A percentile compares a stretch with the other conserved stretches of the same genome.
Conservation (phyloP, 1,140 invertebrate species). For the Psilanteris sp. region DNA sequence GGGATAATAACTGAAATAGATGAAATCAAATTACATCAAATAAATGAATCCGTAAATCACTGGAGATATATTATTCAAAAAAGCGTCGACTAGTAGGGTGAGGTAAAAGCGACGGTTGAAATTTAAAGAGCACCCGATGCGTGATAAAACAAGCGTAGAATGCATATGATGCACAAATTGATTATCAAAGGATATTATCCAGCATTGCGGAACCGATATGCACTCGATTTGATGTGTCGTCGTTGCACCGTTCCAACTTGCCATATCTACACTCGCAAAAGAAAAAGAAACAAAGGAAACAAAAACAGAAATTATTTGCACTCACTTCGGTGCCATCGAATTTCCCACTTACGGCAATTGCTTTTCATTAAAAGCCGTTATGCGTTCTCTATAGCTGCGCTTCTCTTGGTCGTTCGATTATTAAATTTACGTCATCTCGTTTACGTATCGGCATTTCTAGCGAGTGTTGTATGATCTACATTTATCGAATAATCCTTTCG, state of each 20-base stretch:
- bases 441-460: constrained; percentile 58
- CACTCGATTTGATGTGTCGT: constrained; percentile 76
- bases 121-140: constrained; percentile 64
- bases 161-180: constrained; percentile 74
- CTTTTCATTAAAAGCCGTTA: constrained; percentile 74
- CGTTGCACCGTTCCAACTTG: constrained; percentile 63
- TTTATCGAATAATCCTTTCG: constrained; percentile 59
- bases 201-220: constrained; percentile 72
- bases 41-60: constrained; percentile 16
- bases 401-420: constrained; percentile 57
- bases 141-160: constrained; percentile 62
- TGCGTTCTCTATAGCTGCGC: constrained; percentile 40
- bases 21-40: constrained; percentile 16
- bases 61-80: constrained; percentile 37
- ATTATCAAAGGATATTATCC: constrained; percentile 78
- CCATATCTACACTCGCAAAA: constrained; percentile 40
- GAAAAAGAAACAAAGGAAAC: constrained; percentile 54
- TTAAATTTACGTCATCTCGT: constrained; percentile 68
- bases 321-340: constrained; percentile 73
- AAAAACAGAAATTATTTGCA: constrained; percentile 74
- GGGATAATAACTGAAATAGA: too few species aligned
- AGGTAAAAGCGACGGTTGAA: constrained; percentile 34
- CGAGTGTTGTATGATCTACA: constrained; percentile 57
- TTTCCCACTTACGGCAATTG: constrained; percentile 73
- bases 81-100: constrained; percentile 24